phyloP scores from a whole-genome alignment of 1,140 invertebrate species.

The Temnothorax nylanderi region DNA sequence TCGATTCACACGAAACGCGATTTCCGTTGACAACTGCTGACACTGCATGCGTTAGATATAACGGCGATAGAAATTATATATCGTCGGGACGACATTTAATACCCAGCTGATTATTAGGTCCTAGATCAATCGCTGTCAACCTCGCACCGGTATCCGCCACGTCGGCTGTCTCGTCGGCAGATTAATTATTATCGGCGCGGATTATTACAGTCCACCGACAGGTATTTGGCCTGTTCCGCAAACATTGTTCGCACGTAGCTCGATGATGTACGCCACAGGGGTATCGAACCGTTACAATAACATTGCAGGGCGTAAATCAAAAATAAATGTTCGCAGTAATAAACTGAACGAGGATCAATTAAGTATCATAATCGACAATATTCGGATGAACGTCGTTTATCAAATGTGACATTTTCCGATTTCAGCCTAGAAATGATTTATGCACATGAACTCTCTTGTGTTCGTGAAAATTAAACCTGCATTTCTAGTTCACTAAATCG shows the following conservation, averaged over 20 bases:
- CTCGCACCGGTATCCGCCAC: constrained; percentile 45
- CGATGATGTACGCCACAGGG: constrained; percentile 59
- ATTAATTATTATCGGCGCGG: constrained; percentile 73
- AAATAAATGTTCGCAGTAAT: constrained; percentile 35
- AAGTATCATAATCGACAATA: neutral
- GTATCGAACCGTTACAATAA: constrained; percentile 42
- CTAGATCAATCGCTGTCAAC: constrained; percentile 68
- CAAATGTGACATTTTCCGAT: neutral
- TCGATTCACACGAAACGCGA: neutral
- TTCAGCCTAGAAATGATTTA: neutral
- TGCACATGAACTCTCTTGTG: no score
- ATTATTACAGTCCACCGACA: constrained; percentile 68
- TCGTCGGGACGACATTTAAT: constrained; percentile 67
- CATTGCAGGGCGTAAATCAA: constrained; percentile 35
- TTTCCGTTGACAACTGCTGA: constrained; percentile 41
- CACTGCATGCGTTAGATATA: neutral
- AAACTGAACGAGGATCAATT: constrained; percentile 30
- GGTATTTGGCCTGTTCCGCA: constrained; percentile 65
- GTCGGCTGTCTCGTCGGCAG: constrained; percentile 68
- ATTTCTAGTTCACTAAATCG: neutral
- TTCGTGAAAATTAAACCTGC: neutral
- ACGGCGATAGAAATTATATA: constrained; percentile 25
- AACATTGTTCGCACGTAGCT: constrained; percentile 69
- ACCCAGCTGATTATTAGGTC: constrained; percentile 67
- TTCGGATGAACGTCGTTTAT: neutral